Percentiles rank a stretch among this genome's conserved stretches.
Conservation (phyloP, 2,888 invertebrate species). For the Himalopsyche japonica region DNA sequence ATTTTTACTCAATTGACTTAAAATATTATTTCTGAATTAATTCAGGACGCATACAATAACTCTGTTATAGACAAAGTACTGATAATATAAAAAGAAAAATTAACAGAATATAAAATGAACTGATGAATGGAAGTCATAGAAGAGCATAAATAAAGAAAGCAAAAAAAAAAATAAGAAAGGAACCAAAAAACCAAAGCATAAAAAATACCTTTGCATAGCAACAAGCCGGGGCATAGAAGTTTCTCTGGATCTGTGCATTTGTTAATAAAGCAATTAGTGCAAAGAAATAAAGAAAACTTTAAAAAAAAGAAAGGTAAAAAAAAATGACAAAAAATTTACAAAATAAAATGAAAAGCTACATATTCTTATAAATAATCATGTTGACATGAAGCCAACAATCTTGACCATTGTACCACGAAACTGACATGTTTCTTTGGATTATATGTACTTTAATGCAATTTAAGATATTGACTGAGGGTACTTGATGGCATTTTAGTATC, state of each 20-base stretch:
- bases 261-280: conserved; percentile 37
- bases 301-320: background rate
- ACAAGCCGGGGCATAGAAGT: conserved; percentile 57
- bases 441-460: too few relatives aligned
- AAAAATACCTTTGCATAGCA: conserved; percentile 53
- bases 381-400: background rate
- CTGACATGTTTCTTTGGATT: too few relatives aligned
- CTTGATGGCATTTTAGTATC: too few relatives aligned
- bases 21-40: too few relatives aligned
- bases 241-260: conserved; percentile 41
- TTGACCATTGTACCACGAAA: too few relatives aligned
- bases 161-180: conserved; percentile 40
- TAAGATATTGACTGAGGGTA: too few relatives aligned
- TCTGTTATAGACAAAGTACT: too few relatives aligned
- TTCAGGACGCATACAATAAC: too few relatives aligned
- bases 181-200: conserved; percentile 40
- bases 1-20: too few relatives aligned
- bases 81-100: too few relatives aligned
- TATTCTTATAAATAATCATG: background rate
- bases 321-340: conserved; percentile 44
- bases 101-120: too few relatives aligned
- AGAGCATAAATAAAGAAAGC: background rate
- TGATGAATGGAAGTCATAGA: too few relatives aligned
- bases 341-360: conserved; percentile 41
- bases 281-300: conserved; percentile 43